phyloP scores from a whole-genome alignment of 2,888 invertebrate genomes.

The Agapostemon virescens region DNA sequence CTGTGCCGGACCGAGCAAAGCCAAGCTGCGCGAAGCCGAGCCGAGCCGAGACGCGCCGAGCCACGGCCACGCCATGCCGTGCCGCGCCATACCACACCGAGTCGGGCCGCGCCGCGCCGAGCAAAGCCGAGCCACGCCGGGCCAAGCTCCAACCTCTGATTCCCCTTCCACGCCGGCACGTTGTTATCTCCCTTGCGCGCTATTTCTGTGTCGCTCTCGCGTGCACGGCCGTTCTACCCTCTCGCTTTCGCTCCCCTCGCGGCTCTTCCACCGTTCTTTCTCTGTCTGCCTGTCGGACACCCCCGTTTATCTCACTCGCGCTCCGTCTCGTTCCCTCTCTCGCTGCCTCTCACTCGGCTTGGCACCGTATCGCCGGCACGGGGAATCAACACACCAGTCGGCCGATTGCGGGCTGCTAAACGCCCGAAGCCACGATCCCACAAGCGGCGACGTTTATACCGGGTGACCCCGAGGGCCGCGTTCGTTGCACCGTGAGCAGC shows the following conservation, averaged over 20 bases:
- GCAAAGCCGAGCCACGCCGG: constrained; percentile 52
- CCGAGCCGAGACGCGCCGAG: constrained; percentile 38
- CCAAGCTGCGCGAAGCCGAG: constrained; percentile 51
- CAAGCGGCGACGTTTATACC: constrained; percentile 73
- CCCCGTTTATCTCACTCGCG: constrained; percentile 32
- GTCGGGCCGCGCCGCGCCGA: constrained; percentile 32
- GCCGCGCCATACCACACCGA: constrained; percentile 33
- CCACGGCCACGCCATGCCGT: constrained; percentile 31
- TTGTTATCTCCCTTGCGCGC: constrained; percentile 60
- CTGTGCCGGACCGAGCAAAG: constrained; percentile 51
- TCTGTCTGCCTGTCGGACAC: constrained; percentile 34
- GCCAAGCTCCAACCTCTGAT: constrained; percentile 63
- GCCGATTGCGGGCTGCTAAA: constrained; percentile 77
- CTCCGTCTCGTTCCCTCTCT: background rate
- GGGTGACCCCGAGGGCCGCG: constrained; percentile 71
- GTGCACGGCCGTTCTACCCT: constrained; percentile 11
- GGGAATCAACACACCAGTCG: constrained; percentile 75
- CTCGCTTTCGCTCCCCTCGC: constrained; percentile 13
- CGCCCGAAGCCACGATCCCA: constrained; percentile 76
- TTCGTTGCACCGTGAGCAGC: constrained; percentile 62
- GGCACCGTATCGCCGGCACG: constrained; percentile 64
- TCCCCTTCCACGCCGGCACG: constrained; percentile 17
- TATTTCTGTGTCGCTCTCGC: constrained; percentile 52
- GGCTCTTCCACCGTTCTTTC: constrained; percentile 37
- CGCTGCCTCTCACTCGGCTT: constrained; percentile 46